These are phyloP conservation scores for Epinephelus lanceolatus DNA, from an alignment of 2,113 vertebrate species.

Conservation along the genomic window DNA sequence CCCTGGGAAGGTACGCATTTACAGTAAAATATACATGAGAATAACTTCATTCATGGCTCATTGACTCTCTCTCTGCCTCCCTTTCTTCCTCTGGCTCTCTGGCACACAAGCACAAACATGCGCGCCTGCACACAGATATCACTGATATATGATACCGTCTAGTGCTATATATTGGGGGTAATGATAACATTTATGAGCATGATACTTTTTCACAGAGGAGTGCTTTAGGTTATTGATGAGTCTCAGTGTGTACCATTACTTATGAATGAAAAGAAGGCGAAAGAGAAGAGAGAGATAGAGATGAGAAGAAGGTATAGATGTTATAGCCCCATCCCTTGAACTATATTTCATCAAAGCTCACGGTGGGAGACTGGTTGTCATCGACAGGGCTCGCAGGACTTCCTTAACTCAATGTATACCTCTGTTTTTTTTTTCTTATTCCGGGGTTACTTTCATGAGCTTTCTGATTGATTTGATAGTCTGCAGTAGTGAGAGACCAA, in stretches of 20 bases:
- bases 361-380: constrained; percentile 64
- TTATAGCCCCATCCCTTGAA: constrained; percentile 73
- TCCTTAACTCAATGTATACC: constrained; percentile 48
- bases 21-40: constrained; percentile 49
- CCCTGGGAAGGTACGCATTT: constrained; percentile 34
- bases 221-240: constrained; percentile 81
- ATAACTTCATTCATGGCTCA: constrained; percentile 43
- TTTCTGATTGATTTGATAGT: constrained; percentile 44
- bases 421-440: constrained; percentile 35
- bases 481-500: background rate
- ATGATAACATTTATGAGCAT: constrained; percentile 82
- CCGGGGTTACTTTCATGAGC: constrained; percentile 33
- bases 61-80: constrained; percentile 28
- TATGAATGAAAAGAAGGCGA: constrained; percentile 80
- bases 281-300: constrained; percentile 60
- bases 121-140: constrained; percentile 34
- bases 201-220: constrained; percentile 72
- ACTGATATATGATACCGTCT: constrained; percentile 61
- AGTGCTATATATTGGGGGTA: constrained; percentile 68
- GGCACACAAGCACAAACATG: constrained; percentile 39
- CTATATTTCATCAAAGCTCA: constrained; percentile 83
- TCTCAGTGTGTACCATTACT: constrained; percentile 79
- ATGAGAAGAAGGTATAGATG: constrained; percentile 76
- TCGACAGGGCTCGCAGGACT: constrained; percentile 43
- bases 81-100: constrained; percentile 5